Evolutionary conservation across 2,113 vertebrate species (phyloP), one percentile per base, ranked within the genome.

Genomic region (Microtus richardsoni): DNA sequence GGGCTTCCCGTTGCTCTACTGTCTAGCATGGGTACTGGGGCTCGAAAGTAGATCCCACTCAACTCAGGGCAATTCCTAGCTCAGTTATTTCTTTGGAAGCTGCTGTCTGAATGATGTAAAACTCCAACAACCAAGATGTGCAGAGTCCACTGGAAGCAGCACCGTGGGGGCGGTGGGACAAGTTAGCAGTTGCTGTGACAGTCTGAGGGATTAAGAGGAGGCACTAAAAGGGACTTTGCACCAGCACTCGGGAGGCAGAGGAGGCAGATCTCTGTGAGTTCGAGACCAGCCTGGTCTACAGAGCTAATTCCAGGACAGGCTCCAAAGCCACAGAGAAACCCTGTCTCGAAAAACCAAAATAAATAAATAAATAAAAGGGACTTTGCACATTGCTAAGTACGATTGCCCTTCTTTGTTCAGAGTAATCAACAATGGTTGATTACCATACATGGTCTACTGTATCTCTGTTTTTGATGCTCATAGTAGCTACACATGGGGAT

Each of bases 121-220:
- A 33, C 2, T 0, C 89, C 84, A 89, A 95, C 41, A 71, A 74
- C 47, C 54, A 70, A 83, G 68, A 79, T 33, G 12, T 92, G 62
- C 30, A 94, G 54, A 0, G 36, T 89, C 96, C 94, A 96, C 86
- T 95, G 91, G 22, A 52, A 89, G 62, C 33, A 36, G 86, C 0
- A 0, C 41, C 9, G 58, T 77, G 49, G 88, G 82, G 70, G 86
- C 7, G 16, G 70, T 17, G 21, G 88, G 73, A 87, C 66, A 96
- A 95, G 94, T 94, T 74, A 95, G 89, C 85, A 77, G 73, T 93
- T 96, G 91, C 94, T 85, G 78, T 95, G 94, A 95, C 87, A 94
- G 80, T 33, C 77, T 21, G 28, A 77, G 49, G 77, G 82, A 87
- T 96, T 36, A 78, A 94, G 79, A 71, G 30, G 77, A 95, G 58